Conservation (phyloP, 64 coral and sea anemone genomes). For the Stichodactyla mertensii region DNA sequence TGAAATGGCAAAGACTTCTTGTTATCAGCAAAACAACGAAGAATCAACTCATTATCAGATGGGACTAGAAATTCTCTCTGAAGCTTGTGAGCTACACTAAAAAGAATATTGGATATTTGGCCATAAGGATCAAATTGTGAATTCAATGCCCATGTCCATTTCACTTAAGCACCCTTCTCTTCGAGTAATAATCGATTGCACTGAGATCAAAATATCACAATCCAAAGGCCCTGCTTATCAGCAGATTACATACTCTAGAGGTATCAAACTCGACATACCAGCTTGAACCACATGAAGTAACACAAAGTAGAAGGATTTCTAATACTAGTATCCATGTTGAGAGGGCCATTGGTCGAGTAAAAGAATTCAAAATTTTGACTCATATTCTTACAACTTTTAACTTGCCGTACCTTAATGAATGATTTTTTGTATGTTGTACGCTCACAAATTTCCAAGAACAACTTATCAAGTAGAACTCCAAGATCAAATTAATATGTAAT, state of each 20-base stretch:
- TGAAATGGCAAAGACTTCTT: too few relatives aligned
- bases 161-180: too few relatives aligned
- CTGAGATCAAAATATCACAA: too few relatives aligned
- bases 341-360: slow-evolving; percentile 16
- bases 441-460: slow-evolving; percentile 25
- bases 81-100: too few relatives aligned
- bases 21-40: too few relatives aligned
- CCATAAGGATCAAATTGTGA: slow-evolving; percentile 31
- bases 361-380: slow-evolving; percentile 26
- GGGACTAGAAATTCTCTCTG: too few relatives aligned
- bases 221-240: too few relatives aligned
- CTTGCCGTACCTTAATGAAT: slow-evolving; percentile 19
- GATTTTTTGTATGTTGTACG: slow-evolving; percentile 23
- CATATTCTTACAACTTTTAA: slow-evolving; percentile 26
- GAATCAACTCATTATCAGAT: too few relatives aligned
- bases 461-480: slow-evolving; percentile 21
- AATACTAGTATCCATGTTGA: slow-evolving; percentile 23
- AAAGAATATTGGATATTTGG: too few relatives aligned
- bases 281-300: slow-evolving; percentile 27
- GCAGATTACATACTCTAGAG: not conserved
- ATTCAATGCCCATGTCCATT: slow-evolving; percentile 22
- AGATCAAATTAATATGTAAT: slow-evolving; percentile 14
- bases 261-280: slow-evolving; percentile 25
- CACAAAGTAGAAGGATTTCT: slow-evolving; percentile 21
- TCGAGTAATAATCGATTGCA: too few relatives aligned